These are phyloP conservation scores for Aptenodytes forsteri DNA, from an alignment of 2,113 vertebrate genomes.

Conservation along the genomic window DNA sequence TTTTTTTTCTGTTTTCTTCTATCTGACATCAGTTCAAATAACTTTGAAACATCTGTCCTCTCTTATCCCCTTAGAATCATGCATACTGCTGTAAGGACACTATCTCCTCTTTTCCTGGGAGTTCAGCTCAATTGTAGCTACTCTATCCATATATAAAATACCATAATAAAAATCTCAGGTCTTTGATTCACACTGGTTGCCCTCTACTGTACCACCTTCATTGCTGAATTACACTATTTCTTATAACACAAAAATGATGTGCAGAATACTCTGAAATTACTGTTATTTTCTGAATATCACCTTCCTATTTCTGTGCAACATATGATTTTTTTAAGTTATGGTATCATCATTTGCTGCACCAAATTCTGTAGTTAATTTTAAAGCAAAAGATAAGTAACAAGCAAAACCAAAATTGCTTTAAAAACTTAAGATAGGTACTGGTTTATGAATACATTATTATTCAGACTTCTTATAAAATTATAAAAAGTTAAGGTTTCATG, in stretches of 20 bases:
- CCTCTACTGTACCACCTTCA: neutral
- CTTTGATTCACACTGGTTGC: neutral
- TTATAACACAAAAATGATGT: neutral
- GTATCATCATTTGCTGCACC: neutral
- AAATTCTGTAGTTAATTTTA: neutral
- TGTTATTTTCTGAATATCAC: neutral
- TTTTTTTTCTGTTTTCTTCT: neutral
- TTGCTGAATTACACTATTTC: neutral
- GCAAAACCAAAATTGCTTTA: neutral
- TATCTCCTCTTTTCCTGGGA: neutral
- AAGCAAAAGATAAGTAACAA: neutral
- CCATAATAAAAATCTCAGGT: neutral
- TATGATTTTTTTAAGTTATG: neutral
- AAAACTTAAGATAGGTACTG: neutral
- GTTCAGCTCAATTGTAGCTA: neutral
- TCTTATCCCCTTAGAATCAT: neutral
- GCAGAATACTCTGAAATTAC: neutral
- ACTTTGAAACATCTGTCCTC: neutral
- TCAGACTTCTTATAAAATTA: neutral
- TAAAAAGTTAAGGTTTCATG: neutral
- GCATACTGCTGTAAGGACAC: neutral
- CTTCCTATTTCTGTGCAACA: neutral
- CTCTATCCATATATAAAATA: neutral
- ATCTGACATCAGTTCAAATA: neutral
- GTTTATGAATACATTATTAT: neutral